Conservation (phyloP, 1,140 invertebrate species). For the Drosophila pallidifrons region DNA sequence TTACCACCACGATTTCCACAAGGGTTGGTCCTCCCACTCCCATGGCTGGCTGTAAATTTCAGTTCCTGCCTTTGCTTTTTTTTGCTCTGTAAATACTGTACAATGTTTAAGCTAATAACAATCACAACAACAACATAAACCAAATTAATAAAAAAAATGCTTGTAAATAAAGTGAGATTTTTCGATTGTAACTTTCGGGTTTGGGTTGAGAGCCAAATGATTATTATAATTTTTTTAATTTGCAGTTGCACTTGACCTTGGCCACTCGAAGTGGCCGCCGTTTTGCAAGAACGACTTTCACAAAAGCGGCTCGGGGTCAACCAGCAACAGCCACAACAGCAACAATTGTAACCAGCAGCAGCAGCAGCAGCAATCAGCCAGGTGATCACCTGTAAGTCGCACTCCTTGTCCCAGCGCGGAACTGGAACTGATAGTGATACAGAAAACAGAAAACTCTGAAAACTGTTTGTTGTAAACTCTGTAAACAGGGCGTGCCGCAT, state of each 20-base stretch:
- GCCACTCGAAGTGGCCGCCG: conserved; percentile 63
- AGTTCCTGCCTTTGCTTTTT: neutral
- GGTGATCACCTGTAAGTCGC: conserved; percentile 32
- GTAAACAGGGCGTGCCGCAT: conserved; percentile 56
- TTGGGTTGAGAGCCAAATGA: conserved; percentile 14
- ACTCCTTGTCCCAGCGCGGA: conserved; percentile 47
- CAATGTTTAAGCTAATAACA: conserved; percentile 53
- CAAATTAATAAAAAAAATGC: conserved; percentile 29
- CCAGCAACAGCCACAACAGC: conserved; percentile 17
- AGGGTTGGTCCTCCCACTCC: conserved; percentile 70
- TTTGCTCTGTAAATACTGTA: conserved; percentile 73
- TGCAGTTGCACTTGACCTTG: conserved; percentile 84
- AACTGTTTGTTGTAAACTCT: neutral
- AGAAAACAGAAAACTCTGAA: neutral
- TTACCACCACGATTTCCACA: conserved; percentile 69
- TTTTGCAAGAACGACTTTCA: conserved; percentile 83
- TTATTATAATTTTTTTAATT: conserved; percentile 57
- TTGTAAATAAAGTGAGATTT: conserved; percentile 74
- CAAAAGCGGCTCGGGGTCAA: conserved; percentile 63
- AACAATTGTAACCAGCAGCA: neutral
- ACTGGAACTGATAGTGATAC: conserved; percentile 25
- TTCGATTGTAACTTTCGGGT: conserved; percentile 40
- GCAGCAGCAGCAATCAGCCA: neutral
- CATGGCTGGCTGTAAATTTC: conserved; percentile 67
- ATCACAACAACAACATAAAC: neutral